A percentile compares a stretch with the other conserved stretches of the same genome.
These are phyloP conservation scores for Eupithecia dodoneata DNA, from an alignment of 2,888 invertebrate genomes.

Conservation along the genomic window DNA sequence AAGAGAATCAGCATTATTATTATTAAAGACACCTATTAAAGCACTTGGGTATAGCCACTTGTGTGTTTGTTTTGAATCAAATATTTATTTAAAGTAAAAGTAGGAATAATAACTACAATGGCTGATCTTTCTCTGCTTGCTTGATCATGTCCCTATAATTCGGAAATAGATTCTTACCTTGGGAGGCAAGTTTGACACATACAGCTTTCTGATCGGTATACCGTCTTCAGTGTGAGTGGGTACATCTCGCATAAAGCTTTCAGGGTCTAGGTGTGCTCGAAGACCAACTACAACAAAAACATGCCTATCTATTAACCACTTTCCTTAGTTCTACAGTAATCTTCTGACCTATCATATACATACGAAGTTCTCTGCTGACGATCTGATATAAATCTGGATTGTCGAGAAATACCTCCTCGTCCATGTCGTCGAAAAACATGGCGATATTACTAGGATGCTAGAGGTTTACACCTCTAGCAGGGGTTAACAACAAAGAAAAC, in stretches of 20 bases:
- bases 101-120: not conserved
- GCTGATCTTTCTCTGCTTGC: not conserved
- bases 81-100: too few relatives aligned
- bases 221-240: conserved; percentile 84
- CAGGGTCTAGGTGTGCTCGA: conserved; percentile 60
- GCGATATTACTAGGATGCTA: conserved; percentile 49
- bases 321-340: conserved; percentile 8
- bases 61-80: too few relatives aligned
- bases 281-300: conserved; percentile 63
- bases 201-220: conserved; percentile 84
- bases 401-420: conserved; percentile 64
- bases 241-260: conserved; percentile 57
- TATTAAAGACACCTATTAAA: too few relatives aligned
- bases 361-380: conserved; percentile 71
- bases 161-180: conserved; percentile 67
- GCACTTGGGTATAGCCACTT: too few relatives aligned
- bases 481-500: conserved; percentile 8
- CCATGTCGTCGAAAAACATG: conserved; percentile 73
- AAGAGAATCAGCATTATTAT: too few relatives aligned
- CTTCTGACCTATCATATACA: conserved; percentile 39
- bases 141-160: not conserved
- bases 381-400: conserved; percentile 70
- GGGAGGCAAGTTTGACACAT: conserved; percentile 83
- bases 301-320: not conserved
- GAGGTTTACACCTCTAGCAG: conserved; percentile 18